These are phyloP conservation scores for Pangasius mekongensis DNA, from an alignment of 2,797 vertebrate species.

Conservation along the genomic window DNA sequence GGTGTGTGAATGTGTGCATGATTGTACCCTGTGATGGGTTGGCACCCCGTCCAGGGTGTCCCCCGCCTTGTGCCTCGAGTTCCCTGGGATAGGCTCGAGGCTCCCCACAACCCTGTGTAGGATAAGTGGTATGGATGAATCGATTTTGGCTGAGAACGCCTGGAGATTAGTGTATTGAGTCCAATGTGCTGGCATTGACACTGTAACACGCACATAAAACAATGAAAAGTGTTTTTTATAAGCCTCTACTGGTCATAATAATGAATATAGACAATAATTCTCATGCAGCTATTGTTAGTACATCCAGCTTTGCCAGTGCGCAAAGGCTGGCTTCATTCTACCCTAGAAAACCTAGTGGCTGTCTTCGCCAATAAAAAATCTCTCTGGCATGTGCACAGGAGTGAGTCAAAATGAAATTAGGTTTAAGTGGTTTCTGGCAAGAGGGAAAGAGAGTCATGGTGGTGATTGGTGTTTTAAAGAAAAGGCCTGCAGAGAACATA, in stretches of 20 bases:
- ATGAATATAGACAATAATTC: conserved; percentile 6
- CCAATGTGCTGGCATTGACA: not conserved
- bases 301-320: not conserved
- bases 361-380: conserved; percentile 41
- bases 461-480: conserved; percentile 30
- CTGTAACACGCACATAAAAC: not conserved
- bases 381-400: conserved; percentile 40
- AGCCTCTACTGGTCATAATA: not conserved
- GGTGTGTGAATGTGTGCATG: too few relatives aligned
- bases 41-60: too few relatives aligned
- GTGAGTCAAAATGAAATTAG: conserved; percentile 56
- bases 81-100: too few relatives aligned
- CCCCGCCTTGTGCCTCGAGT: too few relatives aligned
- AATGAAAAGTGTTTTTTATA: not conserved
- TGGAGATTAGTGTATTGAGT: not conserved
- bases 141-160: not conserved
- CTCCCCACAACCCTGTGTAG: too few relatives aligned
- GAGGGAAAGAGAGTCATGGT: conserved; percentile 16
- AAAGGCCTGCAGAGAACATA: conserved; percentile 18
- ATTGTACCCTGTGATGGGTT: too few relatives aligned
- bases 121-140: too few relatives aligned
- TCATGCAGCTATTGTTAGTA: conserved; percentile 2
- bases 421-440: conserved; percentile 56
- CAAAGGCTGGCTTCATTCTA: conserved; percentile 28
- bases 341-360: conserved; percentile 22